Evolutionary conservation across 2,113 vertebrate genomes (phyloP), one percentile per base, ranked within the genome.

Genomic region (Psettodes erumei): DNA sequence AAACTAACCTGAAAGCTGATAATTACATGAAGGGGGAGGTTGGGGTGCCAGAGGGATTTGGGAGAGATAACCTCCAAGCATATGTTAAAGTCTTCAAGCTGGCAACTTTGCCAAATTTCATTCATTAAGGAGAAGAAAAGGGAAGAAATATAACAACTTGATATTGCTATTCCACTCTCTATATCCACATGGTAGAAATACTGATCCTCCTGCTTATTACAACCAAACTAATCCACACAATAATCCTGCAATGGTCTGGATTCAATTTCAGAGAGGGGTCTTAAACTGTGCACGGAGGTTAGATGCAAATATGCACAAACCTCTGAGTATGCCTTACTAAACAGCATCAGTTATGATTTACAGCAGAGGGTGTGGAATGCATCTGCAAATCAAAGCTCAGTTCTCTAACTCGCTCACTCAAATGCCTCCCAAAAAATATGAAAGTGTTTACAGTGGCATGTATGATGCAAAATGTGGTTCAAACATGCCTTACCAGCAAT

Each of bases 161-260:
- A 59, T 60, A 50, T 64, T 45, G 13, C 40, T 55, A n/a, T 73
- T 77, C 60, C 53, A 73, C 50, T 42, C 16, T 50, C 3, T 47
- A 37, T 38, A 16, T 59, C 64, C 64, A 80, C 71, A 35, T 82
- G 76, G 60, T 77, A 58, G 33, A 58, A 61, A 78, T 75, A 51
- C 66, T 78, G 33, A 61, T 56, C 25, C 51, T 70, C 0, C 48
- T 43, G 2, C 77, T 77, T 84, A 71, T 72, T 60, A 79, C 56
- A 81, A 83, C 79, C 84, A 71, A 76, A 83, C 35, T 65, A 38
- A 81, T 73, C 59, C 63, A 58, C 51, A 70, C 54, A 63, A 75
- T 38, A 37, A 47, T 13, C 8, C 16, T 76, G 9, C 50, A 61
- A 62, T 61, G 63, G 67, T 54, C 67, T 76, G 71, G 86, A 33